Evolutionary conservation across 37 sponge, comb jelly and placozoan genomes (phyloP).

Genomic region (Mnemiopsis leidyi): DNA sequence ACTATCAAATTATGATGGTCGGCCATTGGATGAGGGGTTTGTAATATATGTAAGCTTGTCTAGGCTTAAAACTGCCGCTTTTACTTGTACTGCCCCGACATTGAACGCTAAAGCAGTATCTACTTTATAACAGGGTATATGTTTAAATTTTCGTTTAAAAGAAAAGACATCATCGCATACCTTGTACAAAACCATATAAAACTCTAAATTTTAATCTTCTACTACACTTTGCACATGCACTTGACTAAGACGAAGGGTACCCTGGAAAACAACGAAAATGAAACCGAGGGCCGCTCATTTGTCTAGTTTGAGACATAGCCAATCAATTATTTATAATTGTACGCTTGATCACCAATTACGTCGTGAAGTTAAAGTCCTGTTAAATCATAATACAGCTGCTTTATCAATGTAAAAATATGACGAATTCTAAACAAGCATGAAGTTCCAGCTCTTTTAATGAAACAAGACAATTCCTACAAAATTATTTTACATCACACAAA

Average conservation of each 20-base stretch:
- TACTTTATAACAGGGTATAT: neutral
- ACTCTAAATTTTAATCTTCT: constrained; percentile 61
- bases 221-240: neutral
- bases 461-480: neutral
- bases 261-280: too few species aligned
- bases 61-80: too few species aligned
- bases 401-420: neutral
- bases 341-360: neutral
- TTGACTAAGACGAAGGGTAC: too few species aligned
- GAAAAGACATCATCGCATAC: neutral
- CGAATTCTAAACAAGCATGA: neutral
- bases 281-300: too few species aligned
- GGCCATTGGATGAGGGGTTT: too few species aligned
- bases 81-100: too few species aligned
- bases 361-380: neutral
- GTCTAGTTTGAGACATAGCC: too few species aligned
- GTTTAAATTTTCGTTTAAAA: neutral
- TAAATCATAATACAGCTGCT: neutral
- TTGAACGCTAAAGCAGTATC: too few species aligned
- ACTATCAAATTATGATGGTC: too few species aligned
- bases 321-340: too few species aligned
- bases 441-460: neutral
- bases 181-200: constrained; percentile 64
- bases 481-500: neutral
- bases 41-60: too few species aligned